phyloP scores from a whole-genome alignment of 2,888 invertebrate genomes.

The Ophion ellenae region DNA sequence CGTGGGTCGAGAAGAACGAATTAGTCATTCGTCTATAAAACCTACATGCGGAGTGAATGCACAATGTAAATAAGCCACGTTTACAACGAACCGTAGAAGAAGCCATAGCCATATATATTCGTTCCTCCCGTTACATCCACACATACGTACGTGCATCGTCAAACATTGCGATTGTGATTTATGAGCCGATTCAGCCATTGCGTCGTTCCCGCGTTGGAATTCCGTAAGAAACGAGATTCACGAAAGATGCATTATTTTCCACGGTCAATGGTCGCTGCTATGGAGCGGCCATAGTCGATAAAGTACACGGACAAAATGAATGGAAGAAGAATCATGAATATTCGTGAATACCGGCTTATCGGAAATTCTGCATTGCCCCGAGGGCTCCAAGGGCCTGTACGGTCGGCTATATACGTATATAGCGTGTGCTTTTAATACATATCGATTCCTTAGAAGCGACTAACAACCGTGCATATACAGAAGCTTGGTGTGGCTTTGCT shows the following conservation, averaged over 20 bases:
- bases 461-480: constrained; percentile 56
- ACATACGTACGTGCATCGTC: neutral
- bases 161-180: neutral
- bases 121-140: too few relatives aligned
- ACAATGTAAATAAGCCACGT: constrained; percentile 19
- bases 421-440: constrained; percentile 39
- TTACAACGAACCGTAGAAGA: neutral
- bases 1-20: constrained; percentile 45
- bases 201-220: neutral
- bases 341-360: constrained; percentile 49
- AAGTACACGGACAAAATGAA: constrained; percentile 17
- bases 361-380: constrained; percentile 51
- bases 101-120: neutral
- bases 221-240: neutral
- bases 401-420: neutral
- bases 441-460: constrained; percentile 66
- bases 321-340: constrained; percentile 58
- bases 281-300: neutral
- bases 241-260: constrained; percentile 3
- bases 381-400: constrained; percentile 15
- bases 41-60: neutral
- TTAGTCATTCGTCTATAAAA: constrained; percentile 45
- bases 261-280: constrained; percentile 6
- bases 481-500: constrained; percentile 41
- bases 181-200: neutral